Evolutionary conservation across 2,113 vertebrate genomes (phyloP), one percentile per base, ranked within the genome.

Genomic region (Oenanthe oenanthe): DNA sequence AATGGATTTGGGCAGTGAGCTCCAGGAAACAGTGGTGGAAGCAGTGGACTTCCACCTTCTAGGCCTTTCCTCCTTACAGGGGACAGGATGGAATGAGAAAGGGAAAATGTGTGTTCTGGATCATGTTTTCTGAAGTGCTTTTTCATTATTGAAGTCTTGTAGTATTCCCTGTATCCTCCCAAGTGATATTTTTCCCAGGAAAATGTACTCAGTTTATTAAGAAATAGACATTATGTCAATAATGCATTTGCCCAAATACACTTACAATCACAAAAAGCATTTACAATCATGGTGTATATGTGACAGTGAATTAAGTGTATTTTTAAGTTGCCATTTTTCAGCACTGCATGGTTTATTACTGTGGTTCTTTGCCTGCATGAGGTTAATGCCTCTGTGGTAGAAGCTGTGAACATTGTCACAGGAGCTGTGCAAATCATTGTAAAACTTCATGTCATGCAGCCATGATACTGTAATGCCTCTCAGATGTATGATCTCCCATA

Each of bases 391-490:
- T 87, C 16, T 76, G 43, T 79, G 36, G 40, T 71, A 80, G 81
- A 71, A 74, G 58, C 68, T 75, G 75, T 67, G 80, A 68, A 71
- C 3, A 0, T 72, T 91, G 85, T 75, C 56, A 90, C 58, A 47
- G 47, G 72, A 89, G n/a, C 79, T 80, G 51, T 62, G 70, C 67
- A 86, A 32, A 82, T 88, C 5, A 4, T 19, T 72, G 18, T 86
- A 82, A 74, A 94, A 67, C 78, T 89, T 57, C 61, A n/a, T 61
- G 56, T 76, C 3, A 6, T 88, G 50, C 72, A 80, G 79, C 67
- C 31, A 5, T 71, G 78, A 17, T 32, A 16, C 26, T 17, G 42
- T 89, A 82, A 81, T 73, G 54, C 74, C 57, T 74, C 83, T 86
- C 68, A 82, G 61, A 77, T 34, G 14, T 34, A 45, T 76, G 45